Conservation (phyloP, 2,888 invertebrate genomes). For the Leptinotarsa peninsularis region DNA sequence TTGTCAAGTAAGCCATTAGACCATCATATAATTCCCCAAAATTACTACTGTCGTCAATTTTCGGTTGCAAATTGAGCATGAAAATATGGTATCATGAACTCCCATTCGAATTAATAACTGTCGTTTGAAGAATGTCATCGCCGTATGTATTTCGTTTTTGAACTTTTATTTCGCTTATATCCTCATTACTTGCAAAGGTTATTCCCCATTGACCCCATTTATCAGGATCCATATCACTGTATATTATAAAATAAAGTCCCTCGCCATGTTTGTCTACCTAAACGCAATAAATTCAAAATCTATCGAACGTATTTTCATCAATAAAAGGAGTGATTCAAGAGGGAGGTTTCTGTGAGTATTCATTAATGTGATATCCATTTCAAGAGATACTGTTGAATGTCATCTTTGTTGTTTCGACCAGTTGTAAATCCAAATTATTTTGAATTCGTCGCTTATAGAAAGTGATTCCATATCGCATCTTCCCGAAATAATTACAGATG, state of each 20-base stretch:
- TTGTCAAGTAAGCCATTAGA: background rate
- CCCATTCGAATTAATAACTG: background rate
- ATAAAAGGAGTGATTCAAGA: too few species aligned
- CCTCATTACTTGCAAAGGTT: too few species aligned
- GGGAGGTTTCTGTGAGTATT: too few species aligned
- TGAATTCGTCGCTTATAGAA: constrained; percentile 2
- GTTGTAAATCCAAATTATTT: background rate
- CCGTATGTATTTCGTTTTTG: background rate
- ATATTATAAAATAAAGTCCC: too few species aligned
- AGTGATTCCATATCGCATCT: constrained; percentile 23
- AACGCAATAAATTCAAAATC: too few species aligned
- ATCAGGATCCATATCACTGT: too few species aligned
- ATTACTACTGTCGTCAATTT: background rate
- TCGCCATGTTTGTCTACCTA: too few species aligned
- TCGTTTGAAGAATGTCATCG: background rate
- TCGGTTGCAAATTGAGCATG: background rate
- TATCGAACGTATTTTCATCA: too few species aligned
- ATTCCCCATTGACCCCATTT: too few species aligned
- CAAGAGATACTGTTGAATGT: background rate
- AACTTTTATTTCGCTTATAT: background rate
- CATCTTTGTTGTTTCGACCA: background rate
- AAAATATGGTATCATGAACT: background rate
- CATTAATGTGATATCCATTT: too few species aligned
- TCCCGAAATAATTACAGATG: constrained; percentile 45
- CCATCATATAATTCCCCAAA: background rate